These are phyloP conservation scores for Ornithorhynchus anatinus DNA, from an alignment of 2,113 vertebrate species.

Conservation along the genomic window DNA sequence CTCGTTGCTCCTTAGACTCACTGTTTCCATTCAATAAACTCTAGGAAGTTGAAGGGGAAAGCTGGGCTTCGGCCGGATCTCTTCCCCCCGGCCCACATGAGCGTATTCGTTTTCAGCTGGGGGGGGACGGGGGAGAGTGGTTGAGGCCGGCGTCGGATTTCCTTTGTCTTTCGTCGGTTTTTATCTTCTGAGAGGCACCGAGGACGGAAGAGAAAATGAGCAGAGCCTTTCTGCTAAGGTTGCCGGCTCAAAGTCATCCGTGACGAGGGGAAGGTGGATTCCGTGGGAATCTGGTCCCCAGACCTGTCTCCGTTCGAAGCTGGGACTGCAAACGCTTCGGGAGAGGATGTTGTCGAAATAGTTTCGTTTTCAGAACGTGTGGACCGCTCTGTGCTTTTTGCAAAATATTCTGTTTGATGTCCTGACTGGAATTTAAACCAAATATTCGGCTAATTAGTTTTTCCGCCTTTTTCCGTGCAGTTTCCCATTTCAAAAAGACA, in stretches of 20 bases:
- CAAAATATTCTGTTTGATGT: neutral
- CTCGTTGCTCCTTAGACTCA: constrained; percentile 6
- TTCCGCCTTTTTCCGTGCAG: constrained; percentile 10
- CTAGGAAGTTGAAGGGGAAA: constrained; percentile 21
- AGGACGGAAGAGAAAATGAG: neutral
- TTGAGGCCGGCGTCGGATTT: neutral
- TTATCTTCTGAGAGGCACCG: neutral
- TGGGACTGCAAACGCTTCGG: too few relatives aligned
- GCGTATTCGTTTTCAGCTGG: neutral
- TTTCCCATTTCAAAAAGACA: neutral
- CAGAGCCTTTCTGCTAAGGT: neutral
- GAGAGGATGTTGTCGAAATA: neutral
- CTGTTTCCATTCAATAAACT: constrained; percentile 20
- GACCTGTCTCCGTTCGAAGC: too few relatives aligned
- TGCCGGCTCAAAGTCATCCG: neutral
- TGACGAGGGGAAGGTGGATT: too few relatives aligned
- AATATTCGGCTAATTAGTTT: constrained; percentile 21
- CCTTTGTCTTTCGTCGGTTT: neutral
- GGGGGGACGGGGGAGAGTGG: neutral
- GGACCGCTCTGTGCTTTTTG: neutral
- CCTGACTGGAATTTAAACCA: constrained; percentile 7
- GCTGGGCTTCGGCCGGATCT: neutral
- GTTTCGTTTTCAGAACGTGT: constrained; percentile 1
- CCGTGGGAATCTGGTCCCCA: too few relatives aligned
- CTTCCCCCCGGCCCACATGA: neutral